These are phyloP conservation scores for Mastigias papua DNA, from an alignment of 30 jellyfish, hydroid and myxozoan genomes.

Conservation along the genomic window DNA sequence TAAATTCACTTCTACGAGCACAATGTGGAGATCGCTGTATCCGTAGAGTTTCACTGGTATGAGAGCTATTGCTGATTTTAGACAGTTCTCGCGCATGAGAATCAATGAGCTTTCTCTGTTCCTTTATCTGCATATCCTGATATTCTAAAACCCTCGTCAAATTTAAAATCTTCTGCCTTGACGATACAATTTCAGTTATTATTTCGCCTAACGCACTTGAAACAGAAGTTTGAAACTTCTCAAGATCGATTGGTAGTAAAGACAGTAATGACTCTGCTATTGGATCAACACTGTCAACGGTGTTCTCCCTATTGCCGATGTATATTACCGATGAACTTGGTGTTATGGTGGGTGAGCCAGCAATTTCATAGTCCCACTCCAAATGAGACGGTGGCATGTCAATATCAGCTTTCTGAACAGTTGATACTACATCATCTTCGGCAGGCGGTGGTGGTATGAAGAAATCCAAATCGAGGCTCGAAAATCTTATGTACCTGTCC, in stretches of 20 bases:
- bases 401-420: conserved; percentile 42
- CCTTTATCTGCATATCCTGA: conserved; percentile 80
- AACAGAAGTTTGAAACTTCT: conserved; percentile 60
- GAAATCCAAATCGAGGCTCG: conserved; percentile 76
- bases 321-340: conserved; percentile 75
- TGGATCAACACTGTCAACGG: conserved; percentile 74
- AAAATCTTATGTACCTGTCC: conserved; percentile 68
- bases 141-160: conserved; percentile 68
- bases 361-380: conserved; percentile 77
- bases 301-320: conserved; percentile 36
- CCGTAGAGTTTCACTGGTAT: conserved; percentile 1
- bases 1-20: conserved; percentile 59
- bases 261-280: conserved; percentile 83
- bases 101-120: conserved; percentile 74
- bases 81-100: conserved; percentile 67
- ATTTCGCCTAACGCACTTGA: conserved; percentile 89
- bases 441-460: conserved; percentile 99
- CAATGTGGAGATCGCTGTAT: conserved; percentile 44
- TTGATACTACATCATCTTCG: conserved; percentile 63
- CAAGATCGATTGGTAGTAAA: conserved; percentile 83
- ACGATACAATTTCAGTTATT: conserved; percentile 85
- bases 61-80: conserved; percentile 6
- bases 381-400: conserved; percentile 65
- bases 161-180: conserved; percentile 85
- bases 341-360: conserved; percentile 79